These are phyloP conservation scores for Eulimnadia texana DNA, from an alignment of 1,140 invertebrate species.

Conservation along the genomic window DNA sequence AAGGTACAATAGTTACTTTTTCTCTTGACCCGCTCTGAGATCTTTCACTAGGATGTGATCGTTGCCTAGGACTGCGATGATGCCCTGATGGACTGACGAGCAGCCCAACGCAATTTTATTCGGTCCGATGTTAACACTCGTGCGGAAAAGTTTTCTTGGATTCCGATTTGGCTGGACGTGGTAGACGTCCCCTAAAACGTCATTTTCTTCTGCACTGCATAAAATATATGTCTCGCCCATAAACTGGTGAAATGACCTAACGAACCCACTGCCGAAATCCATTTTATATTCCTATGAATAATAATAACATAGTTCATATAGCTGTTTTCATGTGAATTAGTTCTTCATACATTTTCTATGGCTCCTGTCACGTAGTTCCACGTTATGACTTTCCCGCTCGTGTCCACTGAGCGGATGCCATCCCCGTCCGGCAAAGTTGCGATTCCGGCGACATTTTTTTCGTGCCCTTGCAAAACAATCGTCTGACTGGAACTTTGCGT, in stretches of 20 bases:
- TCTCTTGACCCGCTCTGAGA: conserved; percentile 22
- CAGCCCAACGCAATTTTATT: conserved; percentile 9
- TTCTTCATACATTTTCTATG: neutral
- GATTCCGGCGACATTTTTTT: neutral
- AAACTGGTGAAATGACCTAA: neutral
- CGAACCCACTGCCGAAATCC: neutral
- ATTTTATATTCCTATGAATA: neutral
- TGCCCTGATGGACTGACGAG: conserved; percentile 11
- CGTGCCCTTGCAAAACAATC: neutral
- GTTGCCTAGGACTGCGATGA: conserved; percentile 27
- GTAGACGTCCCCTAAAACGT: neutral
- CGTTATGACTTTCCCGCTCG: neutral
- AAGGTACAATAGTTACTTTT: conserved; percentile 14
- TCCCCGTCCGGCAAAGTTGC: neutral
- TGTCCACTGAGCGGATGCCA: conserved; percentile 1
- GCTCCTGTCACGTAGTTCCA: conserved; percentile 5
- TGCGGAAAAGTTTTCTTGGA: neutral
- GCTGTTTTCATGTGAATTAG: no score
- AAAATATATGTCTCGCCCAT: neutral
- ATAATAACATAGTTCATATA: neutral
- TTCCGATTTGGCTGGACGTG: neutral
- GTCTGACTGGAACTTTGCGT: conserved; percentile 1
- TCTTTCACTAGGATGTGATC: conserved; percentile 27
- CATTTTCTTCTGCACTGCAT: neutral
- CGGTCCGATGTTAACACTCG: neutral